Conservation (phyloP, 1,140 invertebrate species). For the Monomorium pharaonis region DNA sequence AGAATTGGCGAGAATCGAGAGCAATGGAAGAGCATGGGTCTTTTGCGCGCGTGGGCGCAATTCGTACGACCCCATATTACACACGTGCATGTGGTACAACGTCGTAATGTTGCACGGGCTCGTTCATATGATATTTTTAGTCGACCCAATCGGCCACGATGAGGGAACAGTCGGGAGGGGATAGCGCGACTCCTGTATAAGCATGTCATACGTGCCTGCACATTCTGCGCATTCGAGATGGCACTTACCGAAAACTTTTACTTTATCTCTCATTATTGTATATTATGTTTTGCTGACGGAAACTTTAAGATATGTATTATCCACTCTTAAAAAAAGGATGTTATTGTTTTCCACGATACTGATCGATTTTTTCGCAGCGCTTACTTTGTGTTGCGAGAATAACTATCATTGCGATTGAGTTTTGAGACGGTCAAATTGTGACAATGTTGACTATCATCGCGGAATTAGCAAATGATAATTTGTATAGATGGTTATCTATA, state of each 20-base stretch:
- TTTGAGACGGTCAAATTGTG: too few species aligned
- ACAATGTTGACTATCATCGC: too few species aligned
- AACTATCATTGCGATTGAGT: too few species aligned
- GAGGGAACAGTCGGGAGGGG: constrained; percentile 22
- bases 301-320: not conserved
- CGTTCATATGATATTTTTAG: constrained; percentile 64
- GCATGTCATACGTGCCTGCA: constrained; percentile 29
- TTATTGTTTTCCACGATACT: too few species aligned
- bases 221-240: constrained; percentile 1
- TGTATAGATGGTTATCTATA: too few species aligned
- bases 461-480: too few species aligned
- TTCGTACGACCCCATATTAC: constrained; percentile 1
- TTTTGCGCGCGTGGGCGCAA: constrained; percentile 17
- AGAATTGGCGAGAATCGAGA: constrained; percentile 29
- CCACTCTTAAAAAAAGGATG: too few species aligned
- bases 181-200: not conserved
- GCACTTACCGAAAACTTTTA: constrained; percentile 16
- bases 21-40: not conserved
- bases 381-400: too few species aligned
- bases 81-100: not conserved
- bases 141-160: constrained; percentile 49
- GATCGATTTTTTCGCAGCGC: too few species aligned
- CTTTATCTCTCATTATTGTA: not conserved
- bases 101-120: not conserved
- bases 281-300: not conserved